Conservation (phyloP, 2,113 vertebrate genomes). For the Entelurus aequoreus region DNA sequence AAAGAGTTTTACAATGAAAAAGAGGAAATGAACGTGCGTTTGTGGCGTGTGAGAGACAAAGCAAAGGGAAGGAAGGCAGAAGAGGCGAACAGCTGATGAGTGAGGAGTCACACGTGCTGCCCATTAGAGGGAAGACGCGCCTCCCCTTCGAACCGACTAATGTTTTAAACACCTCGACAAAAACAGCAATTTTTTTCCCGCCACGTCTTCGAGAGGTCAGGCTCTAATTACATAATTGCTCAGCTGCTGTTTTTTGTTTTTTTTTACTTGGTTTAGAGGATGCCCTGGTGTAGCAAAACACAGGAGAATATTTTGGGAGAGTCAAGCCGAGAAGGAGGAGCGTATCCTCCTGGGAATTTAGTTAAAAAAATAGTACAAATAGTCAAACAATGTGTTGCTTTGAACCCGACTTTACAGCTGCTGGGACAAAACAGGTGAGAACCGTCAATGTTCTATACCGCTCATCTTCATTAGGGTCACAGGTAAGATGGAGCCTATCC, state of each 20-base stretch:
- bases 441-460: too few relatives aligned
- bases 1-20: slow-evolving; percentile 39
- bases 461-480: too few relatives aligned
- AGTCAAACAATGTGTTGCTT: too few relatives aligned
- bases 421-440: too few relatives aligned
- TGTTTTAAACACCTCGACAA: slow-evolving; percentile 31
- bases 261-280: slow-evolving; percentile 1
- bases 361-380: too few relatives aligned
- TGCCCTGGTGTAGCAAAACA: background rate
- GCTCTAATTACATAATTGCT: slow-evolving; percentile 15
- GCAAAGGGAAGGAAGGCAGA: slow-evolving; percentile 27
- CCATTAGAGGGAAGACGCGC: slow-evolving; percentile 35
- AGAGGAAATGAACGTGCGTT: slow-evolving; percentile 27
- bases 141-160: slow-evolving; percentile 26
- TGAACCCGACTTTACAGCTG: too few relatives aligned
- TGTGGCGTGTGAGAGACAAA: slow-evolving; percentile 16
- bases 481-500: too few relatives aligned
- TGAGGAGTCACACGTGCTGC: slow-evolving; percentile 50
- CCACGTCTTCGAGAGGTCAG: slow-evolving; percentile 9
- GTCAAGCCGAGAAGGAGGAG: background rate
- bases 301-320: background rate
- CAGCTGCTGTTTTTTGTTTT: background rate
- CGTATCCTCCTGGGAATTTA: background rate
- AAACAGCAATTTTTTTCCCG: background rate
- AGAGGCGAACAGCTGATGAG: slow-evolving; percentile 49